Conservation (phyloP, 2,888 invertebrate species). For the Aethes cnicana region DNA sequence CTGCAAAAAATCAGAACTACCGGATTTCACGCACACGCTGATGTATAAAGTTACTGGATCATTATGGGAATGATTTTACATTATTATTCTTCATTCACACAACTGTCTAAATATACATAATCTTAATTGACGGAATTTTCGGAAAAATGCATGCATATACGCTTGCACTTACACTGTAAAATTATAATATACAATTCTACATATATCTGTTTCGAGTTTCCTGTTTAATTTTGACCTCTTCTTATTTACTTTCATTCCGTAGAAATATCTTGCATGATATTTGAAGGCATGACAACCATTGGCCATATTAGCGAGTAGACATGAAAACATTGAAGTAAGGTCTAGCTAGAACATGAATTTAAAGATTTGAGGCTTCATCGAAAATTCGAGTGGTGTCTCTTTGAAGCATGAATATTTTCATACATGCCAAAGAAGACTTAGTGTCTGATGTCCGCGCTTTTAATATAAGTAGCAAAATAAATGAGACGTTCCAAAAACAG, state of each 20-base stretch:
- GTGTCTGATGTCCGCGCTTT: constrained; percentile 8
- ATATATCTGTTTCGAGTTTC: background rate
- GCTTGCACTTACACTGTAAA: too few relatives aligned
- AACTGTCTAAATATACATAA: too few relatives aligned
- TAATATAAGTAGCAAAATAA: constrained; percentile 5
- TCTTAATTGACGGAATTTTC: too few relatives aligned
- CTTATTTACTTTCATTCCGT: background rate
- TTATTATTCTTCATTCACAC: too few relatives aligned
- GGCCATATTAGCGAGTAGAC: too few relatives aligned
- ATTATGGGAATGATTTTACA: too few relatives aligned
- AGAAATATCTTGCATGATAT: background rate
- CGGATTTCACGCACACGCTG: too few relatives aligned
- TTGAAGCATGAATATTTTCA: background rate
- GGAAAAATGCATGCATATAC: too few relatives aligned
- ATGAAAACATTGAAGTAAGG: constrained; percentile 5
- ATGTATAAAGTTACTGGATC: too few relatives aligned
- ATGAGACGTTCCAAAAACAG: constrained; percentile 7
- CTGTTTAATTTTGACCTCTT: background rate
- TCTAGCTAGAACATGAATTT: constrained; percentile 3
- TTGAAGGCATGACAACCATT: too few relatives aligned
- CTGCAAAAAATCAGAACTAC: too few relatives aligned
- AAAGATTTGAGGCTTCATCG: background rate
- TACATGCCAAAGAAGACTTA: constrained; percentile 11
- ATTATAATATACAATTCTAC: too few relatives aligned
- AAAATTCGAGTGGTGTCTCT: background rate